A percentile compares a stretch with the other conserved stretches of the same genome.
Conservation (phyloP, 2,113 vertebrate genomes). For the Xiphorhynchus elegans region DNA sequence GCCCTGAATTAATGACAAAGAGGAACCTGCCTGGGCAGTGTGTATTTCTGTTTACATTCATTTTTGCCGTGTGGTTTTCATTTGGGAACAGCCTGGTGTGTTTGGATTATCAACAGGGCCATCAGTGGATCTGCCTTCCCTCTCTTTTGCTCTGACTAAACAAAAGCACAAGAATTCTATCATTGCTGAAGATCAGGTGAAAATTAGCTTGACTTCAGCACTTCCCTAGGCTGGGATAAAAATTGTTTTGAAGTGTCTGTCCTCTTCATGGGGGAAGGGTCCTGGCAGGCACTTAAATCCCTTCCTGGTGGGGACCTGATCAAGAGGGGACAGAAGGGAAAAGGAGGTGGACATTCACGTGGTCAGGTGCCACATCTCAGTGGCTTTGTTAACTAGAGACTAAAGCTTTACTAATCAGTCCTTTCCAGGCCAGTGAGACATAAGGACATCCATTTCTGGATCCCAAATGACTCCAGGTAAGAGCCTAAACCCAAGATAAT, state of each 20-base stretch:
- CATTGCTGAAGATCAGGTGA: not conserved
- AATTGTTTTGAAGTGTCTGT: not conserved
- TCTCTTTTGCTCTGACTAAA: not conserved
- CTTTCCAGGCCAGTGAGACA: not conserved
- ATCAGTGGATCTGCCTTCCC: not conserved
- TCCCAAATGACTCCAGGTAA: not conserved
- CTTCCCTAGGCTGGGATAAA: not conserved
- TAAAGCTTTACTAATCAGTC: not conserved
- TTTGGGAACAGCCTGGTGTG: not conserved
- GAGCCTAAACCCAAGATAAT: not conserved
- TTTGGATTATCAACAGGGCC: not conserved
- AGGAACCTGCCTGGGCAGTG: slow-evolving; percentile 41
- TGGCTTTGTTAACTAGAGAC: not conserved
- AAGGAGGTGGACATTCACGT: not conserved
- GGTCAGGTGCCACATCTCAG: not conserved
- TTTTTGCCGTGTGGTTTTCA: slow-evolving; percentile 39
- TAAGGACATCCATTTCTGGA: not conserved
- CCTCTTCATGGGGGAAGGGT: not conserved
- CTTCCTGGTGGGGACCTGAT: not conserved
- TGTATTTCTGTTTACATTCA: slow-evolving; percentile 39
- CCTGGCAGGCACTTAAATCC: not conserved
- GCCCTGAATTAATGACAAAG: slow-evolving; percentile 31
- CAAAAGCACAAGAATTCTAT: not conserved
- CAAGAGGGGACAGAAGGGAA: not conserved
- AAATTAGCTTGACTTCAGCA: not conserved